Base-by-base conservation (phyloP, 2,888 invertebrate genomes). In the Eudemis profundana region DNA sequence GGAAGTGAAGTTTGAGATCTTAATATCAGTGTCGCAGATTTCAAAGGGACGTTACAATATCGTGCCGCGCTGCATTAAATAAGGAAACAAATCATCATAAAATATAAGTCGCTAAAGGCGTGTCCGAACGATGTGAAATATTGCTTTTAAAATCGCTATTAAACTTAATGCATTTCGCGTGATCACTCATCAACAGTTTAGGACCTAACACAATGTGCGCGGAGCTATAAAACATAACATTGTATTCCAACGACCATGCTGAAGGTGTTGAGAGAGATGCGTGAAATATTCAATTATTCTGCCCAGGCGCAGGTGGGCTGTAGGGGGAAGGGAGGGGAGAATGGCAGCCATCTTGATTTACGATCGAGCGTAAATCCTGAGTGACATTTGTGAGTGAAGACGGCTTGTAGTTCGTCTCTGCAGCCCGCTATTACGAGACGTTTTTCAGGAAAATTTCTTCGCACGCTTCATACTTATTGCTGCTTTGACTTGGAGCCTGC, bases 81-180 rank as follows among this genome's bases (percentile, higher is more conserved):
- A 87, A 82, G 86, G 86, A 89, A 91, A 89, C 90, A 90, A 91
- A 91, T 92, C 91, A 92, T 81, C 90, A 91, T 92, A 92, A 90
- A 90, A 89, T 81, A 79, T 82, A 81, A 78, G 82, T 78, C 85
- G 82, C 85, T 82, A 85, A 84, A 88, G 88, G 84, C 79, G 84
- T 84, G 83, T 77, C 83, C 73, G 82, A 86, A 88, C 84, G 84
- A 88, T 84, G 86, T 90, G 86, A 92, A 87, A 89, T 92, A 92
- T 90, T 79, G 87, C 89, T 87, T 88, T 91, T 88, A 89, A 92
- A 91, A 85, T 86, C 81, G 79, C 83, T 81, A 86, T 90, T 87
- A 90, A 89, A 86, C 81, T 89, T 89, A 89, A 90, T 90, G 84
- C 84, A 85, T 84, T 87, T 79, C 81, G 76, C 79, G 86, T 88